Percentiles rank a stretch among this genome's conserved stretches.
These are phyloP conservation scores for Chaetorhynchus papuensis DNA, from an alignment of 2,113 vertebrate genomes.

Conservation along the genomic window DNA sequence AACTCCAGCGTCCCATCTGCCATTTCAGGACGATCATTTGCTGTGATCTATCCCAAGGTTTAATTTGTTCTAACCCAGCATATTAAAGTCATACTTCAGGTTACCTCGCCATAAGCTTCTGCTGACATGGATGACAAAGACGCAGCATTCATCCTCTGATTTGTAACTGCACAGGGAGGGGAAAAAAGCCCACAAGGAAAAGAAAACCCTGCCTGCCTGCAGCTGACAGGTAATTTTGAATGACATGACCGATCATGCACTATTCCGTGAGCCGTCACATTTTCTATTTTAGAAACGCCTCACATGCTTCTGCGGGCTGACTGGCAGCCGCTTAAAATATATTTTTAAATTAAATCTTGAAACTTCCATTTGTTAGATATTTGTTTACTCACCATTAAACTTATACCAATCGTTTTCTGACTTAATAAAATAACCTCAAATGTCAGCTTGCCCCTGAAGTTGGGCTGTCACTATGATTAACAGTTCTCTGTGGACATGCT, in stretches of 20 bases:
- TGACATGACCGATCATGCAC: slow-evolving; percentile 33
- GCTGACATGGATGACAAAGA: background rate
- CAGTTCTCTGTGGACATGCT: background rate
- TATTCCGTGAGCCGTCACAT: background rate
- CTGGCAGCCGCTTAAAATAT: background rate
- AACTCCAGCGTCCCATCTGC: background rate
- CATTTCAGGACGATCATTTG: background rate
- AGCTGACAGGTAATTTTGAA: slow-evolving; percentile 41
- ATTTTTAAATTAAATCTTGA: background rate
- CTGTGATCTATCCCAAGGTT: background rate
- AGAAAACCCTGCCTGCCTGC: background rate
- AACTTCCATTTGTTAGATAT: background rate
- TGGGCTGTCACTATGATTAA: background rate
- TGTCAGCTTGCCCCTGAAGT: background rate
- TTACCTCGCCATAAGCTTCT: background rate
- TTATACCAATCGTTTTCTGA: background rate
- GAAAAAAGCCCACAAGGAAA: background rate
- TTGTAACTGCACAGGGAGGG: background rate
- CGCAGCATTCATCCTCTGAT: background rate
- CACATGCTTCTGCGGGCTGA: slow-evolving; percentile 5
- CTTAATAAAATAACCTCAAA: slow-evolving; percentile 5
- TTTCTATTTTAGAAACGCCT: slow-evolving; percentile 35
- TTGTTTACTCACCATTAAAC: background rate
- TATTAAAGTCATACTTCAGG: background rate
- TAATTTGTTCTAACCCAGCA: background rate